These are phyloP conservation scores for Nomada goodeniana DNA, from an alignment of 2,888 invertebrate species.

Conservation along the genomic window DNA sequence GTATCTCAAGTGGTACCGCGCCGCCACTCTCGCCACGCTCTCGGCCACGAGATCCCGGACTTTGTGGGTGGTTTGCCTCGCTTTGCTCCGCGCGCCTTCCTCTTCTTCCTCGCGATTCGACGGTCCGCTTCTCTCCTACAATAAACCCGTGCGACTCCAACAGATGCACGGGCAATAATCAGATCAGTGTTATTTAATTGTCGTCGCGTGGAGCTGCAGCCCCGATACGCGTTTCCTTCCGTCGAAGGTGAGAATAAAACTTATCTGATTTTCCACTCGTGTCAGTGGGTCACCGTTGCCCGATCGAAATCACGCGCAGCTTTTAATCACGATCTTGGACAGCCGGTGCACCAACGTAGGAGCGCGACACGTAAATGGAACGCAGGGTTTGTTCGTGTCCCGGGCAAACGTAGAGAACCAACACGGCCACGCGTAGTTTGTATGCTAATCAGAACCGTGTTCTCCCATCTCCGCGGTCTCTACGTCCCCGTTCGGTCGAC, in stretches of 20 bases:
- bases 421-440: slow-evolving; percentile 78
- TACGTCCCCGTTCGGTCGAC: slow-evolving; percentile 48
- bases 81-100: neutral
- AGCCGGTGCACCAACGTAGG: neutral
- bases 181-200: neutral
- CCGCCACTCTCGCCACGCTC: slow-evolving; percentile 25
- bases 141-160: neutral
- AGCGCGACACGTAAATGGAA: slow-evolving; percentile 22
- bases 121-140: neutral
- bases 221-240: too few relatives aligned
- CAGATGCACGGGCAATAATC: neutral
- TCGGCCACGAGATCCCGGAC: slow-evolving; percentile 48
- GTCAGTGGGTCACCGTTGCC: slow-evolving; percentile 4
- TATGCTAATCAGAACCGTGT: slow-evolving; percentile 80
- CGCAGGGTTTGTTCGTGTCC: slow-evolving; percentile 48
- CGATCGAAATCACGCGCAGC: slow-evolving; percentile 18
- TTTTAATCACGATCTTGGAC: slow-evolving; percentile 47
- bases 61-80: slow-evolving; percentile 65
- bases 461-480: slow-evolving; percentile 64
- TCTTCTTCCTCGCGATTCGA: slow-evolving; percentile 6
- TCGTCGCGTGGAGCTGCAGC: too few relatives aligned
- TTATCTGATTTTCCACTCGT: neutral
- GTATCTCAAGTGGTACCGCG: slow-evolving; percentile 66
- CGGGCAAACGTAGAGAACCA: slow-evolving; percentile 66
- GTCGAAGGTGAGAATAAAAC: neutral